Base-by-base conservation (phyloP, 2,113 vertebrate species). In the Pygoscelis adeliae region DNA sequence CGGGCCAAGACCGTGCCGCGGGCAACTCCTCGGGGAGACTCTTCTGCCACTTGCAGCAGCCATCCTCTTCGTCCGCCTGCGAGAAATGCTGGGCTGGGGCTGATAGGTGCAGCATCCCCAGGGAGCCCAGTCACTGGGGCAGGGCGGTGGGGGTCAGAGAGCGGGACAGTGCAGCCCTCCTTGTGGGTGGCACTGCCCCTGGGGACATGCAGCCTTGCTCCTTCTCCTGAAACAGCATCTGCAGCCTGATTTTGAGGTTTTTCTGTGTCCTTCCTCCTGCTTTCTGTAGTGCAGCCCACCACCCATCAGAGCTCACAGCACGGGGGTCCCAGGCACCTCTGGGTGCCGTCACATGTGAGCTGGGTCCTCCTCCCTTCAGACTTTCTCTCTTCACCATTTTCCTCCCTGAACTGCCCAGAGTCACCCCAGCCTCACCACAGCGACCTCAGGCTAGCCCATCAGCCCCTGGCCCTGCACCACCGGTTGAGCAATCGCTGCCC, bases 311-410 rank as follows among this genome's bases (percentile, higher is more conserved):
- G 55, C 49, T 83, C 46, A 47, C 49, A 72, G 9, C 50, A 21
- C 0, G 0, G 44, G 55, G 2, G 32, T 83, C 17, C 16, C 25
- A 44, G 69, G 22, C 4, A 8, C 38, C 38, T 71, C 36, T 2
- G 23, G 26, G 15, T 90, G 46, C 47, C 11, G 1, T 42, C n/a
- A 34, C 2, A 0, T 9, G 13, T 1, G 4, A 14, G 13, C 38
- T 72, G 27, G 3, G 9, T 93, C 9, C 9, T n/a, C 4, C 13
- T 89, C 34, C 49, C 15, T 78, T 73, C 19, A 29, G 59, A 53
- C 36, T 30, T 88, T 88, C 42, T 87, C 26, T 59, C 36, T 63
- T 69, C 58, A 66, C 19, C 14, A 1, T 47, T 94, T 73, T 80
- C 17, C 27, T 79, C 6, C 18, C 14, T 3, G 3, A 21, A 70